phyloP scores from a whole-genome alignment of 1,140 invertebrate species.

The Psilanteris sp. region DNA sequence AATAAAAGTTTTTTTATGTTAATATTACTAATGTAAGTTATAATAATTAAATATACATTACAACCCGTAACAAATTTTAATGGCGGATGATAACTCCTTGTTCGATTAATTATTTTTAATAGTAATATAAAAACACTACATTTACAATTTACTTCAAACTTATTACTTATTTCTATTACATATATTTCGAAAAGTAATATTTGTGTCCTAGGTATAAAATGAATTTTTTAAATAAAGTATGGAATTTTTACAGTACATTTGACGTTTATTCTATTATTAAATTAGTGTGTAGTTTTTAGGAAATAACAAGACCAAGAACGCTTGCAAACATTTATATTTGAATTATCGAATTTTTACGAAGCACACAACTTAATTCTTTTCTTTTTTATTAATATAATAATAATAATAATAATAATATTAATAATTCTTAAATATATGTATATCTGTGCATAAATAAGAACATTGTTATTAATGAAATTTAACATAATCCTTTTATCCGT shows the following conservation, averaged over 20 bases:
- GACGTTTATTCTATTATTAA: not conserved
- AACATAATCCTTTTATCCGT: constrained; percentile 18
- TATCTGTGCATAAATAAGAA: constrained; percentile 55
- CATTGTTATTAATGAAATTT: constrained; percentile 25
- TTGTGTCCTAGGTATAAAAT: not conserved
- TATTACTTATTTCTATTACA: too few relatives aligned
- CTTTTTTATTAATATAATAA: constrained; percentile 39
- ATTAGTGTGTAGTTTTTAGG: not conserved
- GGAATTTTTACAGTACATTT: constrained; percentile 13
- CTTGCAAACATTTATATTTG: constrained; percentile 60
- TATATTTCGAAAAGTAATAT: constrained; percentile 13
- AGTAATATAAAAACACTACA: not conserved
- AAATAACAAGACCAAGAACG: not conserved
- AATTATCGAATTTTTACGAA: constrained; percentile 55
- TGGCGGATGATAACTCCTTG: not conserved
- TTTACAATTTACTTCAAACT: constrained; percentile 4
- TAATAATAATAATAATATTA: too few relatives aligned
- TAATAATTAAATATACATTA: constrained; percentile 12
- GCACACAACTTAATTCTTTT: constrained; percentile 45
- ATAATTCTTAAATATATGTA: constrained; percentile 44
- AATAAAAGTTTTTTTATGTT: too few relatives aligned
- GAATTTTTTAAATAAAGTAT: constrained; percentile 30
- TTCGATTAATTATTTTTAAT: too few relatives aligned
- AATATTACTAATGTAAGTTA: not conserved
- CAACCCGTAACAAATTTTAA: constrained; percentile 16